Evolutionary conservation across 2,888 invertebrate species (phyloP), one percentile per base, ranked within the genome.

Genomic region (Lampropteryx suffumata): DNA sequence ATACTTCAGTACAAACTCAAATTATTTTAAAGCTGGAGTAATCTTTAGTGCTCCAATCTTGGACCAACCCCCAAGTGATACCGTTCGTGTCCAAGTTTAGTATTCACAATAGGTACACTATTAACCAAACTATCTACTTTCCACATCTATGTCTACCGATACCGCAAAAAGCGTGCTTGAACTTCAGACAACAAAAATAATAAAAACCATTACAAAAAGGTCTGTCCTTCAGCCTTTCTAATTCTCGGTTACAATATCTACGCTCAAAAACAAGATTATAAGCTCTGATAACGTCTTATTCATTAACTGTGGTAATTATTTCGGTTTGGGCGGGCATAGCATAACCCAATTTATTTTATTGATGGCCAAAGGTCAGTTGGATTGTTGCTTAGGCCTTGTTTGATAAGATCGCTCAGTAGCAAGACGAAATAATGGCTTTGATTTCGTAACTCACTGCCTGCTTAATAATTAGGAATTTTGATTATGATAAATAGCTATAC

Each of bases 71-170:
- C 71, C 69, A 64, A 74, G 67, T 80, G 82, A 82, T 79, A 84
- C 80, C 78, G 82, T 83, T 83, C 76, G 73, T 77, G 77, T 74
- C 69, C 71, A 69, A 72, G 73, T 73, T 70, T 73, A 69, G 77
- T 79, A 74, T 76, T 73, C 73, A 77, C 76, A 78, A 76, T 78
- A 77, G 62, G 54, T 54, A 71, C 72, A 70, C 74, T 71, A 74
- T 62, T 63, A 64, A 63, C 64, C 63, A 65, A 69, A 57, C 63
- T 74, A 65, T 64, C 64, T 63, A 79, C 76, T 77, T 72, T 71
- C 74, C 71, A 71, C 68, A 71, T 76, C 73, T 72, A 69, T 63
- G 71, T 71, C 67, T 50, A 46, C 45, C 54, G 61, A 61, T 64
- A 53, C 56, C 47, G 59, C 55, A 67, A 68, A 68, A 64, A 65